Percentiles rank a stretch among this genome's conserved stretches.
Conservation (phyloP, 2,113 vertebrate species). For the Poecile atricapillus region DNA sequence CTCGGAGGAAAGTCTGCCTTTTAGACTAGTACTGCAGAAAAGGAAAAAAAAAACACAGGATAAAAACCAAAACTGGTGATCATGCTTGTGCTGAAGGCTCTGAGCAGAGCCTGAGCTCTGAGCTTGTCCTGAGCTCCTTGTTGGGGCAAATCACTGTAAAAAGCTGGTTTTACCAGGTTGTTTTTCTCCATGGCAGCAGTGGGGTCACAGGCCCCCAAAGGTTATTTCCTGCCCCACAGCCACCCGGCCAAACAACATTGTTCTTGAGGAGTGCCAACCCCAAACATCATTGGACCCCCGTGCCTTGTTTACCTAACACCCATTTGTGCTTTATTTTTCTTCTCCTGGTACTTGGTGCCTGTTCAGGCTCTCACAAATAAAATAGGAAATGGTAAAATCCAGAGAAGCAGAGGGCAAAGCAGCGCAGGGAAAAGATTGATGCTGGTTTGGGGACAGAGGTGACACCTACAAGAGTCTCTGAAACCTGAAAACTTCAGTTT, state of each 20-base stretch:
- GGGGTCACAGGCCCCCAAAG: background rate
- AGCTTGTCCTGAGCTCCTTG: background rate
- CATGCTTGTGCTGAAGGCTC: background rate
- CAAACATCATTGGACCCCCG: background rate
- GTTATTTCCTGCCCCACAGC: conserved; percentile 19
- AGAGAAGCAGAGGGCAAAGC: background rate
- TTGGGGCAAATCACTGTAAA: background rate
- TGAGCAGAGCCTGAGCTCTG: background rate
- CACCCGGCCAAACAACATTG: conserved; percentile 19
- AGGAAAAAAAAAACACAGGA: background rate
- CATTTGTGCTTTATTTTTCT: conserved; percentile 15
- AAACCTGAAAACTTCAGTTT: background rate
- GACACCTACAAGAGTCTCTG: fast-evolving
- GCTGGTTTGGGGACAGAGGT: background rate
- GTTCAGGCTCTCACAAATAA: background rate
- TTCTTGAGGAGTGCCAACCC: background rate
- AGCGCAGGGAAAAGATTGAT: background rate
- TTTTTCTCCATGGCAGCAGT: background rate
- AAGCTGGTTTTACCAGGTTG: background rate
- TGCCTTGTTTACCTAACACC: background rate
- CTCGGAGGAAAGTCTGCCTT: background rate
- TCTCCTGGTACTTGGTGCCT: background rate
- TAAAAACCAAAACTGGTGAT: background rate
- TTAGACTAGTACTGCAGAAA: background rate
- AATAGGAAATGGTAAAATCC: background rate